Evolutionary conservation across 2,888 invertebrate genomes (phyloP), one percentile per base, ranked within the genome.

Genomic region (Allophyes oxyacanthae): DNA sequence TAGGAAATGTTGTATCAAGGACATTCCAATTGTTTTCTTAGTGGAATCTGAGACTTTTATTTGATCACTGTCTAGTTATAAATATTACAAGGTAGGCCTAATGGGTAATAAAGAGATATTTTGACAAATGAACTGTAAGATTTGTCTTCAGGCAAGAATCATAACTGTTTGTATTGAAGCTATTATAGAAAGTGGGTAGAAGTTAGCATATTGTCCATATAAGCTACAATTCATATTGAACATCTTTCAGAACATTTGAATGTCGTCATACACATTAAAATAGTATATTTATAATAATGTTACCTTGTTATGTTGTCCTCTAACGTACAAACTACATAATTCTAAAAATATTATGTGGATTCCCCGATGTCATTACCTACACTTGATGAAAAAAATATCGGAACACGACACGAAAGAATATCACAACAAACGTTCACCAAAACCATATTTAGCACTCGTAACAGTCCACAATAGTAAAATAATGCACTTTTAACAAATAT

Each of bases 311-410:
- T 85, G 87, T 78, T 83, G 91, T 91, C 89, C 89, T 91, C 86
- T 87, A 89, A 79, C 83, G 84, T 84, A 81, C 86, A 88, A 91
- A 86, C 89, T 88, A 90, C 87, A 88, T 89, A 89, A 87, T 91
- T 93, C 93, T 93, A 93, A 91, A 93, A 93, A 93, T 93, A 93
- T 93, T 92, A 85, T 90, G 81, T 88, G 84, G 88, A 90, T 87
- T 87, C 87, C 87, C 87, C 79, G 85, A 90, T 92, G 91, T 90
- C 92, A 91, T 88, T 90, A 79, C 82, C 57, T 59, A 72, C 73
- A 86, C 83, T 82, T 83, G 64, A 72, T 75, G 72, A 72, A 75
- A 77, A 72, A 71, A 63, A 68, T 68, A 68, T 72, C 50, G 40
- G 25, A 59, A 70, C 61, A 64, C 66, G 53, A 41, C 58, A 72